A percentile compares a stretch with the other conserved stretches of the same genome.
Evolutionary conservation across 2,888 invertebrate species (phyloP).

Genomic region (Poecilus cupreus): DNA sequence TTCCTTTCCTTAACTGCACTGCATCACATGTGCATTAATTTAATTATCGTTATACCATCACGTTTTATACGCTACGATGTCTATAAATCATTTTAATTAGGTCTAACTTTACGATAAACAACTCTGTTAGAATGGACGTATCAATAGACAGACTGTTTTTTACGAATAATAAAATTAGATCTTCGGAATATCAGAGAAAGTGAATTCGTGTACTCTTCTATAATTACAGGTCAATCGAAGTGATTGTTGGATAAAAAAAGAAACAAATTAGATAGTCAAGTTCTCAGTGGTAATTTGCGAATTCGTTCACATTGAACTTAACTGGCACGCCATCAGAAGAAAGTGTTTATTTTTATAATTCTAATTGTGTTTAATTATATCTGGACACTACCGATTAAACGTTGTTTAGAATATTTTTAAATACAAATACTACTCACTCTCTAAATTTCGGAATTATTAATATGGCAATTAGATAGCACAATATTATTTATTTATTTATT

Average conservation of each 20-base stretch:
- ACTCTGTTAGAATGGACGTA: background rate
- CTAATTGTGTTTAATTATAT: no score
- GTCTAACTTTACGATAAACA: background rate
- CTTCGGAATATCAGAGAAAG: conserved; percentile 1
- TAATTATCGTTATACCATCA: background rate
- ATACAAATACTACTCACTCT: no score
- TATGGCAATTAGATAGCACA: no score
- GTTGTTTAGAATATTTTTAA: no score
- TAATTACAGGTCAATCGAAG: conserved; percentile 20
- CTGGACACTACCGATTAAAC: no score
- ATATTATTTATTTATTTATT: no score
- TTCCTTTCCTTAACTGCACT: background rate
- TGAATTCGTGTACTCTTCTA: background rate
- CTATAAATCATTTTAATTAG: conserved; percentile 13
- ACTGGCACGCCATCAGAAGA: background rate
- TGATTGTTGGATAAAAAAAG: conserved; percentile 14
- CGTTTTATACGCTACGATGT: background rate
- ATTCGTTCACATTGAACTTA: conserved; percentile 22
- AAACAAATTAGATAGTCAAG: background rate
- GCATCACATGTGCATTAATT: background rate
- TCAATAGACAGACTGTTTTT: background rate
- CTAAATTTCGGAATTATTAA: no score
- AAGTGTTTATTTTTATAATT: background rate
- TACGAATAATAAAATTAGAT: background rate
- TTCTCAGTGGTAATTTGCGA: conserved; percentile 16